Evolutionary conservation across 2,888 invertebrate genomes (phyloP).

Genomic region (Drosophila paracracens): DNA sequence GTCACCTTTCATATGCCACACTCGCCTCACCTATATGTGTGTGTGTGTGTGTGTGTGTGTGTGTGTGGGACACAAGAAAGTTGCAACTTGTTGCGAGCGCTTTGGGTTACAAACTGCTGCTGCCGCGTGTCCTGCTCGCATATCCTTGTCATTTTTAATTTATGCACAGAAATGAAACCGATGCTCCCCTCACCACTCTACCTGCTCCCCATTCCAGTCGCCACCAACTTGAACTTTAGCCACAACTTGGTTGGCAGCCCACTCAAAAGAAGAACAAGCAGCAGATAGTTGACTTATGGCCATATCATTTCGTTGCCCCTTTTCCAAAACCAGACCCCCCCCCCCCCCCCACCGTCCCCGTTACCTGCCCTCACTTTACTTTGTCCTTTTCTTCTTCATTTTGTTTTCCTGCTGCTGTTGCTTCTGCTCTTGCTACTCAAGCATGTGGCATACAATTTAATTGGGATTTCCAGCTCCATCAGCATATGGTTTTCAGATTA

Average conservation of each 20-base stretch:
- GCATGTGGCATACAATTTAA: slow-evolving; percentile 49
- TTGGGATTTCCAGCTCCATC: slow-evolving; percentile 38
- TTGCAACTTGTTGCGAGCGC: slow-evolving; percentile 70
- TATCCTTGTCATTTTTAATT: slow-evolving; percentile 79
- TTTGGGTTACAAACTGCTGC: slow-evolving; percentile 53
- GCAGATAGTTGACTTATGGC: slow-evolving; percentile 62
- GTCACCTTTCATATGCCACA: slow-evolving; percentile 3
- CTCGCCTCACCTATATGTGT: slow-evolving; percentile 8
- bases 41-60: slow-evolving; percentile 2
- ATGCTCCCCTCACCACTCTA: slow-evolving; percentile 4
- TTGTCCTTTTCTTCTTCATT: slow-evolving; percentile 17
- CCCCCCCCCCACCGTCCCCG: too few species aligned
- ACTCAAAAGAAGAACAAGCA: slow-evolving; percentile 4
- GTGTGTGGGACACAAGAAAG: slow-evolving; percentile 25
- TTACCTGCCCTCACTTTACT: background rate
- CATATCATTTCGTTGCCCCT: slow-evolving; percentile 43
- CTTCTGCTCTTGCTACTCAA: slow-evolving; percentile 11
- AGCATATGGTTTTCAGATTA: slow-evolving; percentile 32
- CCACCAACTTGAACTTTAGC: slow-evolving; percentile 49
- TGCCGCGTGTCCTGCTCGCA: slow-evolving; percentile 51
- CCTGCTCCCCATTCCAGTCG: background rate
- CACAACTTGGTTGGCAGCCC: slow-evolving; percentile 29
- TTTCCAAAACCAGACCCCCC: background rate
- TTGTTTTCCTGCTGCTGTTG: background rate
- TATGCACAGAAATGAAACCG: slow-evolving; percentile 57